Evolutionary conservation across 2,888 invertebrate species (phyloP).

Genomic region (Erebia epiphron): DNA sequence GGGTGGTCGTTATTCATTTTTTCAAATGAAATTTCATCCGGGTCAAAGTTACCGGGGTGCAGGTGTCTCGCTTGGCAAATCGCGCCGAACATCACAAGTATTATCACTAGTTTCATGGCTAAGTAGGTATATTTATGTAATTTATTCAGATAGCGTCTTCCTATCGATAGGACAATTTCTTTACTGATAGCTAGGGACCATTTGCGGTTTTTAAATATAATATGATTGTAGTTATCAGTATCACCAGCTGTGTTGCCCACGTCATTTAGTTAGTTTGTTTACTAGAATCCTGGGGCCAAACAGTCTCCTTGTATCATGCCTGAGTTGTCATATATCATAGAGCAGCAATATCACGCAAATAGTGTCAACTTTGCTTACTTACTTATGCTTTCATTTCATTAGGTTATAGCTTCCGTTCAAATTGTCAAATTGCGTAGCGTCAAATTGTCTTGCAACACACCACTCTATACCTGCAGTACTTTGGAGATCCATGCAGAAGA

Average conservation of each 20-base stretch:
- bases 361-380: neutral
- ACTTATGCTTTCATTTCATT: neutral
- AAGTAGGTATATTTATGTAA: conserved; percentile 23
- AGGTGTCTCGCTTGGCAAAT: conserved; percentile 53
- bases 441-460: no score
- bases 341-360: neutral
- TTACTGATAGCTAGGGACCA: conserved; percentile 45
- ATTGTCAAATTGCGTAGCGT: no score
- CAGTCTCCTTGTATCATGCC: conserved; percentile 36
- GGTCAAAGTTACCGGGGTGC: conserved; percentile 46
- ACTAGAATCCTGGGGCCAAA: conserved; percentile 43
- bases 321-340: neutral
- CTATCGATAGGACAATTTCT: conserved; percentile 37
- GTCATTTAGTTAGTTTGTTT: conserved; percentile 27
- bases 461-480: no score
- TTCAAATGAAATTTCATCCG: conserved; percentile 32
- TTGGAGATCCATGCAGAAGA: no score
- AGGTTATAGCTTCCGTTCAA: no score
- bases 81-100: conserved; percentile 43
- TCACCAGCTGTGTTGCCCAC: conserved; percentile 42
- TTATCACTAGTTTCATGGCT: conserved; percentile 37
- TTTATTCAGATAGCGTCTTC: conserved; percentile 26
- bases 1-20: conserved; percentile 21
- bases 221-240: conserved; percentile 42
- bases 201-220: conserved; percentile 53